Base-by-base conservation (phyloP, 2,113 vertebrate species). In the Collichthys lucidus region DNA sequence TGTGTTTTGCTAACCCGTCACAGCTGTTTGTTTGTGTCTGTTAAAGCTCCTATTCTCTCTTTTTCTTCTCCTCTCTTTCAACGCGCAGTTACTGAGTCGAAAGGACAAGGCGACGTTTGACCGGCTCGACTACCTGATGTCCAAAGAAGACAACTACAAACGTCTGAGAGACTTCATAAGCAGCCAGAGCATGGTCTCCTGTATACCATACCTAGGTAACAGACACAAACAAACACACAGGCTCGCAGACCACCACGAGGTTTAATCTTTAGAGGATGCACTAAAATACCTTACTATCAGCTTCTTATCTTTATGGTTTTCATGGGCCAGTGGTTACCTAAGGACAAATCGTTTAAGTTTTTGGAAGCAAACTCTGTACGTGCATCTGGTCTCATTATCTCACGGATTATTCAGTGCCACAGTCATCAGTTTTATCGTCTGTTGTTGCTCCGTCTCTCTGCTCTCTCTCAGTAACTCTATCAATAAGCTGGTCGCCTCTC, bases 61-160 rank as follows among this genome's bases (percentile, higher is more conserved):
- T 26, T 35, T 14, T 65, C 55, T 35, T 3, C 59, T 2, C 11
- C 1, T 49, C 19, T 31, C 26, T 26, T 2, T 81, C 69, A 19
- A 26, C 1, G 44, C 19, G 29, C 82, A 99, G 98, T 94, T 99
- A 81, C 42, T 99, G 89, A 99, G 97, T 93, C 96, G 98, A 71
- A 99, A 99, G 91, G 98, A 99, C 93, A 99, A 98, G 95, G 95
- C 98, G 19, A 96, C 96, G 2, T 99, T 99, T 93, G 98, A 99
- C 86, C 97, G 98, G 65, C 80, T 99, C 77, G 97, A 99, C 88
- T 99, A 98, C 91, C 96, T 99, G 88, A 99, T 99, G 96, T 97
- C 97, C 91, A 99, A 99, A 96, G 98, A 99, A 94, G 98, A 99
- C 93, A 99, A 99, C 94, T 99, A 99, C 90, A 99, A 98, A 92